These are phyloP conservation scores for Brachyrhaphis roseni DNA, from an alignment of 2,797 vertebrate genomes.

Conservation along the genomic window DNA sequence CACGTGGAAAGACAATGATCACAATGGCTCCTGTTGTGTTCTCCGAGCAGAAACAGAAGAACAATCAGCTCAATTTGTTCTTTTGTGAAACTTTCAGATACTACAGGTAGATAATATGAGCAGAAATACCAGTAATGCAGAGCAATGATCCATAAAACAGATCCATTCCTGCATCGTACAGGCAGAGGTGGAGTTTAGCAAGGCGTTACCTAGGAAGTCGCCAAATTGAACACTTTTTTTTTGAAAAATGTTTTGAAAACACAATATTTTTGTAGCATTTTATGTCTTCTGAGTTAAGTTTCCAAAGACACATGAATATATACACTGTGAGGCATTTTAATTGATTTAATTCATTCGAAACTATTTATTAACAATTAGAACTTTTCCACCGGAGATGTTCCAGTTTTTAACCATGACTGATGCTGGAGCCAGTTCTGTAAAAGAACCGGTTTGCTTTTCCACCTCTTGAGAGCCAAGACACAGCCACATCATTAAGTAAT, in stretches of 20 bases:
- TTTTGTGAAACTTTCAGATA: background rate
- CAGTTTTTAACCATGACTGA: conserved; percentile 1
- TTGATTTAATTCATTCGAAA: background rate
- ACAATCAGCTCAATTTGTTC: background rate
- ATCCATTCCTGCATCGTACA: background rate
- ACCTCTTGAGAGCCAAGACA: conserved; percentile 6
- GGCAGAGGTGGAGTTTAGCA: background rate
- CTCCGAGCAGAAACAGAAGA: background rate
- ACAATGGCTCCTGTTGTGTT: background rate
- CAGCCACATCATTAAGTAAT: conserved; percentile 3
- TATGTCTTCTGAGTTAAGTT: background rate
- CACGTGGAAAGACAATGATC: conserved; percentile 25
- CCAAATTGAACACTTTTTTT: background rate
- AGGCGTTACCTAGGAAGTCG: background rate
- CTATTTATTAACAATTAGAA: conserved; percentile 4
- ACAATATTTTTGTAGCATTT: background rate
- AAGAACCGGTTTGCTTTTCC: conserved; percentile 5
- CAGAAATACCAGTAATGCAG: background rate
- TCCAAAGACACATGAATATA: background rate
- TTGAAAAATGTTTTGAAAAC: background rate
- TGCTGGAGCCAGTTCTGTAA: conserved; percentile 3
- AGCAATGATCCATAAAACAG: background rate
- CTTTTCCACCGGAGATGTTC: conserved; percentile 1
- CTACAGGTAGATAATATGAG: background rate
- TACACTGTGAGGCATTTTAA: background rate